Conservation (phyloP, 2,888 invertebrate species). For the Halictus quadricinctus region DNA sequence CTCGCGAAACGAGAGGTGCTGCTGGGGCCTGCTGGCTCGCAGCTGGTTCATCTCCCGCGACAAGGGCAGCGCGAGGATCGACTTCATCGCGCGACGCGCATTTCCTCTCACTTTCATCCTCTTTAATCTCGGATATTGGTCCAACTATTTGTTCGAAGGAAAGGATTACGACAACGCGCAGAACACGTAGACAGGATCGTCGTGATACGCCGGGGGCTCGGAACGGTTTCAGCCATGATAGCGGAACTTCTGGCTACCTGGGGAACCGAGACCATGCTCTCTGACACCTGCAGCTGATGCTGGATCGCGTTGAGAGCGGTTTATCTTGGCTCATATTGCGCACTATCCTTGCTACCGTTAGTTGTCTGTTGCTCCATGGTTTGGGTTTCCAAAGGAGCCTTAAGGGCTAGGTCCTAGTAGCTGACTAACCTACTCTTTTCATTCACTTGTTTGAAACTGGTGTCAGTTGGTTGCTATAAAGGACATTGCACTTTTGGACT, state of each 20-base stretch:
- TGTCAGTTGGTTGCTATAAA: too few species aligned
- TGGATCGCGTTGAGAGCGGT: not conserved
- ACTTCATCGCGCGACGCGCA: slow-evolving; percentile 96
- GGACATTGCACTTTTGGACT: too few species aligned
- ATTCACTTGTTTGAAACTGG: too few species aligned
- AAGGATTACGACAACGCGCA: not conserved
- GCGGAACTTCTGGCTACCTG: not conserved
- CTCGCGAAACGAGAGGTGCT: slow-evolving; percentile 64
- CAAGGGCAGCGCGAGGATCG: slow-evolving; percentile 88
- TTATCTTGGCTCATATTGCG: not conserved
- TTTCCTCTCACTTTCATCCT: slow-evolving; percentile 97
- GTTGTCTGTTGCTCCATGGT: too few species aligned
- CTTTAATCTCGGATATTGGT: slow-evolving; percentile 97
- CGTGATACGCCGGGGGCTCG: not conserved
- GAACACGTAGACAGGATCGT: not conserved
- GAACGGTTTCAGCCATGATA: not conserved
- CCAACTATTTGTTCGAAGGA: slow-evolving; percentile 88
- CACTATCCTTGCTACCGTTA: too few species aligned
- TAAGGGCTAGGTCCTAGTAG: not conserved
- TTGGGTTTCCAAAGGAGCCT: not conserved
- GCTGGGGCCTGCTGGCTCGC: slow-evolving; percentile 73
- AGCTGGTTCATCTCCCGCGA: slow-evolving; percentile 76
- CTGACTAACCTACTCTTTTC: not conserved
- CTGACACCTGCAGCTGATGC: not conserved
- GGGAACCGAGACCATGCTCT: not conserved